Conservation (phyloP, 2,113 vertebrate genomes). For the Anguilla rostrata region DNA sequence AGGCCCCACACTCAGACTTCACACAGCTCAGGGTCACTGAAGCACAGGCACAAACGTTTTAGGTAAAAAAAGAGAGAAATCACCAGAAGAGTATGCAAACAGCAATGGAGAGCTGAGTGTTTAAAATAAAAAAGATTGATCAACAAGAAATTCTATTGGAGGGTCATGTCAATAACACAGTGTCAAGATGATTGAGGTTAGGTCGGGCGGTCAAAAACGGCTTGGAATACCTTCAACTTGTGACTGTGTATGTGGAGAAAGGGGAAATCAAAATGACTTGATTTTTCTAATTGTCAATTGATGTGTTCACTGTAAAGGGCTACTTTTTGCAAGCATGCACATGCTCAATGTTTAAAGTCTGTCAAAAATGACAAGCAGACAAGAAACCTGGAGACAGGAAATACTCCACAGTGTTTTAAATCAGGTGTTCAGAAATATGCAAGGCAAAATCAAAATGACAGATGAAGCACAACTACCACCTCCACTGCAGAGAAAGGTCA, state of each 20-base stretch:
- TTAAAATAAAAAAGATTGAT: not conserved
- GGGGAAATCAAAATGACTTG: no score
- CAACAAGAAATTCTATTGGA: not conserved
- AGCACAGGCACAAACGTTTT: conserved; percentile 50
- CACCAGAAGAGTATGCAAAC: not conserved
- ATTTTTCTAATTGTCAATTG: no score
- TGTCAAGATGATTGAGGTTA: not conserved
- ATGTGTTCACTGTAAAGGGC: no score
- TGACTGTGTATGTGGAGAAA: no score
- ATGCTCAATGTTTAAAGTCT: no score
- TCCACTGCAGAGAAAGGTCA: no score
- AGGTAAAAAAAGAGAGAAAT: not conserved
- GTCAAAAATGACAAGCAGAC: not conserved
- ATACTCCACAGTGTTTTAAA: not conserved
- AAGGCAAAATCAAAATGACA: no score
- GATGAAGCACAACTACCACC: no score
- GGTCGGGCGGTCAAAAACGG: no score
- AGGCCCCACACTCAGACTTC: conserved; percentile 64
- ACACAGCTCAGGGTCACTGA: not conserved
- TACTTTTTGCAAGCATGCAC: no score
- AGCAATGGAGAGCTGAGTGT: not conserved
- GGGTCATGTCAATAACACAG: not conserved
- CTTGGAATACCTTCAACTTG: no score
- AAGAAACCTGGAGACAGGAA: no score
- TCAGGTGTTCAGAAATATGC: not conserved